Conservation (phyloP, 1,140 invertebrate genomes). For the Drosophila punjabiensis region DNA sequence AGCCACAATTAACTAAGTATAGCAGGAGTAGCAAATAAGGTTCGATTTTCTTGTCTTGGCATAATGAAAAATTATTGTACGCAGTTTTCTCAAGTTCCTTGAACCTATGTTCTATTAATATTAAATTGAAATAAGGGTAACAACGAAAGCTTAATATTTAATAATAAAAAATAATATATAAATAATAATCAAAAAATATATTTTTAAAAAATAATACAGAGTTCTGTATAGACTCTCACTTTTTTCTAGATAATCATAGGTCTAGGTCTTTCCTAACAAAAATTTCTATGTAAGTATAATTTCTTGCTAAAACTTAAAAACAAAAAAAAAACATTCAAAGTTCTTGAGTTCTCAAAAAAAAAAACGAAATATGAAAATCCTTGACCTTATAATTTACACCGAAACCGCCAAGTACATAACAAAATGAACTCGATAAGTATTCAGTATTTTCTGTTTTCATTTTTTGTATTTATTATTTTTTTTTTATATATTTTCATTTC, state of each 20-base stretch:
- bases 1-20: slow-evolving; percentile 44
- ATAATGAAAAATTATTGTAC: slow-evolving; percentile 50
- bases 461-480: slow-evolving; percentile 19
- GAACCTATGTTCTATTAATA: slow-evolving; percentile 17
- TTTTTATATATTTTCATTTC: not conserved
- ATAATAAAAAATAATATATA: not conserved
- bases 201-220: not conserved
- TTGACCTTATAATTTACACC: slow-evolving; percentile 63
- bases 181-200: not conserved
- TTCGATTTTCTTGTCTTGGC: slow-evolving; percentile 32
- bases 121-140: not conserved
- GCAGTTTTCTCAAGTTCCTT: slow-evolving; percentile 42
- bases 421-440: slow-evolving; percentile 74
- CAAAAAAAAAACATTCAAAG: not conserved
- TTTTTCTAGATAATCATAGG: not conserved
- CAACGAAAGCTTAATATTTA: not conserved
- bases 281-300: not conserved
- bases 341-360: slow-evolving; percentile 26
- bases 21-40: slow-evolving; percentile 26
- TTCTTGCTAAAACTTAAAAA: not conserved
- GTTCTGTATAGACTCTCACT: no score
- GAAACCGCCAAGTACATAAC: slow-evolving; percentile 44
- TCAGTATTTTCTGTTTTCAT: slow-evolving; percentile 34
- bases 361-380: slow-evolving; percentile 59
- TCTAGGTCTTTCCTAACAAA: not conserved